phyloP scores from a whole-genome alignment of 2,113 vertebrate genomes.

The Zootoca vivipara region DNA sequence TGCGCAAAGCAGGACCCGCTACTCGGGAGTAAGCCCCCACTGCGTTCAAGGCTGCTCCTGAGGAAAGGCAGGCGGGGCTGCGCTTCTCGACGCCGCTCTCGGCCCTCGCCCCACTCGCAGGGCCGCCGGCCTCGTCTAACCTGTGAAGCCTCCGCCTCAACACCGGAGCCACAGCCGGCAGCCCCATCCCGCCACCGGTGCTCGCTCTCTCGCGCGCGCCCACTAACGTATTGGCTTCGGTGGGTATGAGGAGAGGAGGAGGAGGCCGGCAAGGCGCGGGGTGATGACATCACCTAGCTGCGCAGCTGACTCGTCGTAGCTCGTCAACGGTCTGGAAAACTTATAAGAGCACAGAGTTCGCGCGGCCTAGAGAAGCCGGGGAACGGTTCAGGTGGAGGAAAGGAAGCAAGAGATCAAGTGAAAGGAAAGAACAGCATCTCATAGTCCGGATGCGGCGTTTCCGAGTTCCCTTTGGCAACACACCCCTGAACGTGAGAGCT shows the following conservation, averaged over 20 bases:
- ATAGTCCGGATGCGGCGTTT: not conserved
- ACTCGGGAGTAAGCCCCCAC: not conserved
- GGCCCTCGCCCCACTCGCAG: not conserved
- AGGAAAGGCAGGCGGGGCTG: too few species aligned
- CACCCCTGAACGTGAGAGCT: too few species aligned
- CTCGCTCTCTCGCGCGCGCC: not conserved
- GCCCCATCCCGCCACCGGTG: not conserved
- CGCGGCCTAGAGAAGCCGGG: too few species aligned
- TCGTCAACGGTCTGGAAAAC: not conserved
- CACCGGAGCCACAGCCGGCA: not conserved
- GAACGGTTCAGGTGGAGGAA: not conserved
- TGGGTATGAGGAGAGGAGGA: not conserved
- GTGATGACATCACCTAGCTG: not conserved
- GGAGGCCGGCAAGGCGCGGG: not conserved
- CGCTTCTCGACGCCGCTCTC: not conserved
- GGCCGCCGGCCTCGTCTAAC: not conserved
- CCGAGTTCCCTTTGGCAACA: not conserved
- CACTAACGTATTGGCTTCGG: not conserved
- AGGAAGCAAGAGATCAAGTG: too few species aligned
- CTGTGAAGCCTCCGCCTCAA: conserved; percentile 13
- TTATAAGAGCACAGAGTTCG: not conserved
- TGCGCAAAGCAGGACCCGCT: not conserved
- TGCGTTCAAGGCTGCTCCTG: not conserved
- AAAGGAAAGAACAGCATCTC: not conserved
- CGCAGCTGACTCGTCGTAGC: not conserved